A percentile compares a stretch with the other conserved stretches of the same genome.
Conservation (phyloP, 2,888 invertebrate genomes). For the Orthosia gracilis region DNA sequence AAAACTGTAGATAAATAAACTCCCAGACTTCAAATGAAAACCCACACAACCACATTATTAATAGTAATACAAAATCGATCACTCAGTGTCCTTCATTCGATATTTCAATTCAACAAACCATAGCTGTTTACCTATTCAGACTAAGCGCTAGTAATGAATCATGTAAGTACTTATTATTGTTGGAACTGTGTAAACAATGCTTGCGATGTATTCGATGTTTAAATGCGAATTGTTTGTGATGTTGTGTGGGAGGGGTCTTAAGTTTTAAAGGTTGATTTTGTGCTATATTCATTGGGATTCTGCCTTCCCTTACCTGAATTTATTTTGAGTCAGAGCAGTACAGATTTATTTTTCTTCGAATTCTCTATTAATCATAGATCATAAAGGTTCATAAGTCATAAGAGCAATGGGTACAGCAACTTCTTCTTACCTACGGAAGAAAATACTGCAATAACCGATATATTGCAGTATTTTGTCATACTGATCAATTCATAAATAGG, state of each 20-base stretch:
- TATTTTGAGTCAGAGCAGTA: too few species aligned
- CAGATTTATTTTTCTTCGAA: too few species aligned
- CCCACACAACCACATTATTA: conserved; percentile 28
- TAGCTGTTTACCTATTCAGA: conserved; percentile 33
- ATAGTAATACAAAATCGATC: conserved; percentile 31
- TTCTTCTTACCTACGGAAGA: too few species aligned
- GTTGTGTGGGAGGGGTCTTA: background rate
- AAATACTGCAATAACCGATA: too few species aligned
- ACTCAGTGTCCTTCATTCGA: conserved; percentile 41
- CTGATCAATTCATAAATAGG: too few species aligned
- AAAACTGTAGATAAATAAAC: conserved; percentile 5
- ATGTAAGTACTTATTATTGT: conserved; percentile 49
- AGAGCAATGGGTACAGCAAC: too few species aligned
- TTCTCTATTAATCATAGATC: too few species aligned
- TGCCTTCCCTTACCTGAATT: background rate
- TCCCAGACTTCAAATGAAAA: conserved; percentile 8
- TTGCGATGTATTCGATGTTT: conserved; percentile 12
- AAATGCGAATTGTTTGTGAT: conserved; percentile 23
- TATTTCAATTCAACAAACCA: conserved; percentile 46
- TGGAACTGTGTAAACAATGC: conserved; percentile 31
- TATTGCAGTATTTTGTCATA: too few species aligned
- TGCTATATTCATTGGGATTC: background rate
- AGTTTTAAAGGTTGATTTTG: background rate
- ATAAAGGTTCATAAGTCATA: too few species aligned
- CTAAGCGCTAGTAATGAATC: conserved; percentile 43